Evolutionary conservation across 2,797 vertebrate genomes (phyloP), one percentile per base, ranked within the genome.

Genomic region (Natrix natrix): DNA sequence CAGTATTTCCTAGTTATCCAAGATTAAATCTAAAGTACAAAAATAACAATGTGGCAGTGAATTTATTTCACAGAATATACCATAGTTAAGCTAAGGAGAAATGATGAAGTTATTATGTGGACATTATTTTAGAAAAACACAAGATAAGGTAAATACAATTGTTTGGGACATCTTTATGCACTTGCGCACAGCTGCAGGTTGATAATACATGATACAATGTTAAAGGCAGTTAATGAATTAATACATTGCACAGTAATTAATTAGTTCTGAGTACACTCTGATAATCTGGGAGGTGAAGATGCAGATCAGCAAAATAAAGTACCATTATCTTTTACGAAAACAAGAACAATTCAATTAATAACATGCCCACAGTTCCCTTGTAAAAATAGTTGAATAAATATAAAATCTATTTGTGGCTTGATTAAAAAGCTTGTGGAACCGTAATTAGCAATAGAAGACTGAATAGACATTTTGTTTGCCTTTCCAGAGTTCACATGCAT

Each of bases 221-320:
- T 95, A 92, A 93, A 94, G 57, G 90, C 93, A 96, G 96, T 95
- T 96, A 95, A 87, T 37, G n/a, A 96, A 96, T 0, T 0, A 90
- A 96, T 94, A 94, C 96, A 94, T 94, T 96, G 95, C 91, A 93
- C 93, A 94, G 94, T 37, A 92, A 94, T 87, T 96, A 94, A 96
- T 96, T 95, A 95, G 90, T 95, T 95, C 93, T 95, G 93, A 96
- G 94, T 93, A 91, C 59, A 61, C 89, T 94, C 87, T 94, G 89
- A 95, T 94, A 95, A 91, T 92, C 94, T 66, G 92, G 93, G 94
- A 95, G 90, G 66, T 78, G 93, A 94, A 91, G 95, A 95, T 37
- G 60, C 5, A 94, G 91, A 95, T 95, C 94, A 94, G 90, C 93
- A 96, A 89, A 97, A 96, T 8, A 3, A 57, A 89, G 86, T 94